Percentiles rank a stretch among this genome's conserved stretches.
These are phyloP conservation scores for Rana temporaria DNA, from an alignment of 2,113 vertebrate species.

Conservation along the genomic window DNA sequence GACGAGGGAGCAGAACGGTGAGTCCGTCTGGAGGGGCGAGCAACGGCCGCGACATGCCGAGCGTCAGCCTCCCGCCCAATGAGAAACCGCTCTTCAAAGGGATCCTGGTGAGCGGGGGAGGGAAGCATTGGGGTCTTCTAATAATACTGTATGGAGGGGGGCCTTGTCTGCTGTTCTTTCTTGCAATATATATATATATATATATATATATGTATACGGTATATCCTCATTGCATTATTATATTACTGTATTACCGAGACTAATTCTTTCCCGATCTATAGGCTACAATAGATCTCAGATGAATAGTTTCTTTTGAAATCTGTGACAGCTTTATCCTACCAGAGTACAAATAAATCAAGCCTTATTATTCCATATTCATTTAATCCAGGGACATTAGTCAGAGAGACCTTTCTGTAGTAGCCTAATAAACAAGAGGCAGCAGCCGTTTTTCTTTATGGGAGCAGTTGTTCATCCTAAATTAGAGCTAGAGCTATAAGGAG, in stretches of 20 bases:
- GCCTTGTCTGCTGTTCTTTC: too few species aligned
- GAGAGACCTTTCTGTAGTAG: conserved; percentile 82
- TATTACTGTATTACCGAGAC: conserved; percentile 61
- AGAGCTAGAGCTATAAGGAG: conserved; percentile 74
- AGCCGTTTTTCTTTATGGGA: conserved; percentile 87
- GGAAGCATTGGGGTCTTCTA: too few species aligned
- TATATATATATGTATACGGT: too few species aligned
- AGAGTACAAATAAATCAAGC: conserved; percentile 83
- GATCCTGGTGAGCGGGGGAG: too few species aligned
- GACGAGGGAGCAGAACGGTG: too few species aligned
- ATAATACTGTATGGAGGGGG: too few species aligned
- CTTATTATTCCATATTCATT: conserved; percentile 89
- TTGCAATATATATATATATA: too few species aligned
- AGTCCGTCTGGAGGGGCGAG: too few species aligned
- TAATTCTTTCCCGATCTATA: conserved; percentile 82
- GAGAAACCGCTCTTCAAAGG: too few species aligned
- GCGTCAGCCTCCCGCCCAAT: too few species aligned
- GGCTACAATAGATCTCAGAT: conserved; percentile 79
- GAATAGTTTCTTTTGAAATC: conserved; percentile 87
- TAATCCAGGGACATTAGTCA: conserved; percentile 85
- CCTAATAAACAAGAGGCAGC: conserved; percentile 83
- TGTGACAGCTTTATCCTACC: conserved; percentile 81
- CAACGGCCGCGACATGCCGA: too few species aligned
- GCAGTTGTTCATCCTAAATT: conserved; percentile 87
- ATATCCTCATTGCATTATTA: conserved; percentile 1